These are phyloP conservation scores for Gnathochromis pfefferi DNA, from an alignment of 2,113 vertebrate species.

Conservation along the genomic window DNA sequence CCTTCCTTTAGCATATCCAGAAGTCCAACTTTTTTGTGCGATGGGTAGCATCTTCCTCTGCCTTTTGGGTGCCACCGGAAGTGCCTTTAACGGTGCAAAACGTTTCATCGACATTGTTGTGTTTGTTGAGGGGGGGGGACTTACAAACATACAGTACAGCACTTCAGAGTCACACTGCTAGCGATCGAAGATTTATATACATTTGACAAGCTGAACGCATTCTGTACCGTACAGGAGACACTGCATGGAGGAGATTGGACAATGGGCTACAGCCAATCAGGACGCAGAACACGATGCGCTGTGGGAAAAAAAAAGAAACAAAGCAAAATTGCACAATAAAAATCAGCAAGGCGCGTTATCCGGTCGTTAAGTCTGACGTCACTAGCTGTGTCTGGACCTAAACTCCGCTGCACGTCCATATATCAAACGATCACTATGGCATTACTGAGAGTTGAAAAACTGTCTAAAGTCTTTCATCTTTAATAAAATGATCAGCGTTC, in stretches of 20 bases:
- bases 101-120: fast-evolving
- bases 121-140: fast-evolving
- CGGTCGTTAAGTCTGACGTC: too few relatives aligned
- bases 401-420: too few relatives aligned
- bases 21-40: background rate
- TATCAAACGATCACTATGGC: too few relatives aligned
- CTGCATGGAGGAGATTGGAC: background rate
- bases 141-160: background rate
- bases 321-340: background rate
- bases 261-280: background rate
- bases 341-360: background rate
- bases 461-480: too few relatives aligned
- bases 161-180: background rate
- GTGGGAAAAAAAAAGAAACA: background rate
- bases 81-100: background rate
- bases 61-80: background rate
- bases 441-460: too few relatives aligned
- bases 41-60: background rate
- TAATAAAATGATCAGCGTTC: too few relatives aligned
- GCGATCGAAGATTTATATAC: background rate
- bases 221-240: background rate
- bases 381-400: too few relatives aligned
- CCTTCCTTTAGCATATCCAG: background rate
- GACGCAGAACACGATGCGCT: fast-evolving
- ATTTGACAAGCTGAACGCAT: background rate